These are phyloP conservation scores for Simalia tracyae DNA, from an alignment of 2,797 vertebrate genomes.

Conservation along the genomic window DNA sequence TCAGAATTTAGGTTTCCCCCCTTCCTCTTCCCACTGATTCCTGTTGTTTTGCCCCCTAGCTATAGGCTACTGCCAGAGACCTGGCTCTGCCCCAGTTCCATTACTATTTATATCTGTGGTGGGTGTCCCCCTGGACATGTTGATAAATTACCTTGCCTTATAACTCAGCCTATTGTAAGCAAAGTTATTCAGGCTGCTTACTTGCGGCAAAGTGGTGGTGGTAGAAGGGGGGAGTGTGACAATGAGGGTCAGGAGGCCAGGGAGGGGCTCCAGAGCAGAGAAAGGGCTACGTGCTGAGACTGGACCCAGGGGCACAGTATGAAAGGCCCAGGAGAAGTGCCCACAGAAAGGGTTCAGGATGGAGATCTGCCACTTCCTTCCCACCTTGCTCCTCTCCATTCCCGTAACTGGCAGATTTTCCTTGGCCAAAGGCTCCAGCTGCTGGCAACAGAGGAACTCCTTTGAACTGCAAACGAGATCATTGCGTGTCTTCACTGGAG, in stretches of 20 bases:
- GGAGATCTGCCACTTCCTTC: constrained; percentile 22
- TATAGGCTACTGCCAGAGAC: background rate
- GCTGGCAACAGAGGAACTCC: background rate
- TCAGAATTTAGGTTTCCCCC: background rate
- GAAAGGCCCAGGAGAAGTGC: background rate
- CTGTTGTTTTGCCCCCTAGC: background rate
- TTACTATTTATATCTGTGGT: constrained; percentile 21
- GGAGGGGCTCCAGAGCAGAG: constrained; percentile 1
- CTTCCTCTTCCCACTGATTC: background rate
- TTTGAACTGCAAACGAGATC: constrained; percentile 21
- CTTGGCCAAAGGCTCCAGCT: constrained; percentile 4
- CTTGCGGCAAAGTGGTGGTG: background rate
- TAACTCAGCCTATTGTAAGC: constrained; percentile 17
- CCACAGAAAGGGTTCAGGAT: background rate
- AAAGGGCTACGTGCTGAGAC: constrained; percentile 22
- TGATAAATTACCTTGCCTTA: constrained; percentile 23
- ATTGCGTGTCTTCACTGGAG: background rate
- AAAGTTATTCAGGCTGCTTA: background rate
- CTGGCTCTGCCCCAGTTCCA: constrained; percentile 3
- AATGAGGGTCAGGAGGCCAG: constrained; percentile 32
- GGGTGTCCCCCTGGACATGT: constrained; percentile 16
- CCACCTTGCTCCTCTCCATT: constrained; percentile 8
- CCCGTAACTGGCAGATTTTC: background rate
- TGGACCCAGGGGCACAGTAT: background rate
- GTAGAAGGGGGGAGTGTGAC: constrained; percentile 2